These are phyloP conservation scores for Eristalis pertinax DNA, from an alignment of 2,888 invertebrate genomes.

Conservation along the genomic window DNA sequence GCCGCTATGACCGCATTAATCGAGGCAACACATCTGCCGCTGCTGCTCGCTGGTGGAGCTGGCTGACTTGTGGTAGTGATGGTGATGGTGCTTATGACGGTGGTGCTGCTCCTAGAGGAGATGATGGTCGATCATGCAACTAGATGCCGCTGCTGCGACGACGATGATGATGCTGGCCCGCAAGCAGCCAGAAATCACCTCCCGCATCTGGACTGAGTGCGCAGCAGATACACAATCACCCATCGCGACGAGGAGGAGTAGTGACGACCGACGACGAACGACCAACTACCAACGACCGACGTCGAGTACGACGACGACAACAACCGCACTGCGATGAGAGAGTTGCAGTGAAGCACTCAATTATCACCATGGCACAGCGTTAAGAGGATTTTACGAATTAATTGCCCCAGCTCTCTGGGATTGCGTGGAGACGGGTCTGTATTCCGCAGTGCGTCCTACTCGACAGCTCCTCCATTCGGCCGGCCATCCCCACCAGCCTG, in stretches of 20 bases:
- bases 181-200: constrained; percentile 44
- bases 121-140: constrained; percentile 41
- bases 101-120: not conserved
- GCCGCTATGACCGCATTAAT: constrained; percentile 69
- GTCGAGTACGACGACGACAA: constrained; percentile 24
- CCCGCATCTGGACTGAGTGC: constrained; percentile 62
- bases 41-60: constrained; percentile 9
- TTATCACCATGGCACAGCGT: constrained; percentile 66
- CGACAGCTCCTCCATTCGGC: not conserved
- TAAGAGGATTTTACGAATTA: constrained; percentile 71
- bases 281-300: not conserved
- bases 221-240: constrained; percentile 29
- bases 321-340: constrained; percentile 44
- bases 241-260: not conserved
- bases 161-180: constrained; percentile 56
- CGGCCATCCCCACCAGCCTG: not conserved
- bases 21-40: constrained; percentile 70
- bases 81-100: constrained; percentile 5
- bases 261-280: too few relatives aligned
- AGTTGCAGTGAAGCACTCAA: constrained; percentile 71
- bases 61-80: constrained; percentile 6
- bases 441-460: constrained; percentile 34
- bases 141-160: constrained; percentile 36
- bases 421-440: constrained; percentile 30
- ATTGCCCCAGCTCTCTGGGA: constrained; percentile 59